Base-by-base conservation (phyloP, 1,140 invertebrate species). In the Drosophila orosa region DNA sequence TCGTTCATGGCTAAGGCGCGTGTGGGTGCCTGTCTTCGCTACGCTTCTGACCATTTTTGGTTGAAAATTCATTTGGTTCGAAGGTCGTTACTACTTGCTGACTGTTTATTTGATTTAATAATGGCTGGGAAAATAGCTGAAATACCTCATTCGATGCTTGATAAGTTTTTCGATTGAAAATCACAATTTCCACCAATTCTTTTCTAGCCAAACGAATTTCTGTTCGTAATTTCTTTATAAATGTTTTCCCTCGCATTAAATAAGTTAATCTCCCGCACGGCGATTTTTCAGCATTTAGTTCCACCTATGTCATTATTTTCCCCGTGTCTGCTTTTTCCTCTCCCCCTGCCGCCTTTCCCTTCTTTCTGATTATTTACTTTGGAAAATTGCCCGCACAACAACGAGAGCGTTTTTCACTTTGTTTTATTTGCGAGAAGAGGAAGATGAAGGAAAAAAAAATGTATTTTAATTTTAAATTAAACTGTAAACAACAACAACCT, bases 401-500 rank as follows among this genome's bases (percentile, higher is more conserved):
- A 54, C 55, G 39, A 35, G 45, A 54, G 56, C 60, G 35, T 52
- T 37, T 74, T 69, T 61, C 45, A 55, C 61, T 72, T 76, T 58
- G 55, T 71, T 71, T 73, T 73, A 73, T 61, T 73, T 73, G 68
- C 31, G 5, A 42, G 48, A 33, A 15, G 13, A 55, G 12, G 47
- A 17, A n/a, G 6, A 42, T 42, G 24, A n/a, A n/a, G 8, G 8
- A 15, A 25, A 56, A 54, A 50, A 67, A 75, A 79, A 63, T 81
- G 37, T 76, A 68, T 86, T 86, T 87, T 63, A 86, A 86, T 82
- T 86, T 85, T 52, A 86, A 85, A 85, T 86, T 74, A 72, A 86
- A 77, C 50, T 61, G 77, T 80, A 74, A 85, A 74, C 81, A 85
- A 82, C 63, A 50, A 68, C 45, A 67, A 74, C 52, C 61, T 67